Evolutionary conservation across 2,113 vertebrate genomes (phyloP).

Genomic region (Pseudopipra pipra): DNA sequence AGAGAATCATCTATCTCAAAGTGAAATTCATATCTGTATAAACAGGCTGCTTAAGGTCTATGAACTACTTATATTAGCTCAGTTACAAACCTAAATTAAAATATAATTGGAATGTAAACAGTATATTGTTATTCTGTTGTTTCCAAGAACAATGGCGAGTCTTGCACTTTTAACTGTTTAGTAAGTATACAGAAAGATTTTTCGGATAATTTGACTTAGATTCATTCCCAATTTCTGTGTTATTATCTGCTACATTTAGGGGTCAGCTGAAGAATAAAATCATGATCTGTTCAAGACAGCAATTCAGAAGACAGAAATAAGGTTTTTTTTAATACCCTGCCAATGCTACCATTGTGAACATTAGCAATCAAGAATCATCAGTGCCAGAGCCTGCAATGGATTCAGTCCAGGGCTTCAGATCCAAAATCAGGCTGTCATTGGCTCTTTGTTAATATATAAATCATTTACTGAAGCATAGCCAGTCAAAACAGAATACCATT

Average conservation of each 20-base stretch:
- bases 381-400: slow-evolving; percentile 9
- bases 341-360: not conserved
- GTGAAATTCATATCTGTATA: not conserved
- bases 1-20: not conserved
- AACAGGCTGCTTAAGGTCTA: not conserved
- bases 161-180: not conserved
- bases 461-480: slow-evolving; percentile 42
- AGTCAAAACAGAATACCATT: slow-evolving; percentile 58
- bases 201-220: not conserved
- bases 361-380: not conserved
- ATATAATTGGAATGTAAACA: not conserved
- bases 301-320: slow-evolving; percentile 23
- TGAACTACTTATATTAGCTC: not conserved
- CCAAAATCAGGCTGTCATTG: slow-evolving; percentile 8
- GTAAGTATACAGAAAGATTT: not conserved
- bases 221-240: not conserved
- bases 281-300: not conserved
- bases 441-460: slow-evolving; percentile 59
- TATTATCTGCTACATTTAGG: not conserved
- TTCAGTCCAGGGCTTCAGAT: not conserved
- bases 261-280: not conserved
- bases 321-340: not conserved
- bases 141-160: not conserved
- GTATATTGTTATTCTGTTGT: not conserved
- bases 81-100: not conserved